A percentile compares a stretch with the other conserved stretches of the same genome.
Evolutionary conservation across 2,113 vertebrate species (phyloP).

Genomic region (Numida meleagris): DNA sequence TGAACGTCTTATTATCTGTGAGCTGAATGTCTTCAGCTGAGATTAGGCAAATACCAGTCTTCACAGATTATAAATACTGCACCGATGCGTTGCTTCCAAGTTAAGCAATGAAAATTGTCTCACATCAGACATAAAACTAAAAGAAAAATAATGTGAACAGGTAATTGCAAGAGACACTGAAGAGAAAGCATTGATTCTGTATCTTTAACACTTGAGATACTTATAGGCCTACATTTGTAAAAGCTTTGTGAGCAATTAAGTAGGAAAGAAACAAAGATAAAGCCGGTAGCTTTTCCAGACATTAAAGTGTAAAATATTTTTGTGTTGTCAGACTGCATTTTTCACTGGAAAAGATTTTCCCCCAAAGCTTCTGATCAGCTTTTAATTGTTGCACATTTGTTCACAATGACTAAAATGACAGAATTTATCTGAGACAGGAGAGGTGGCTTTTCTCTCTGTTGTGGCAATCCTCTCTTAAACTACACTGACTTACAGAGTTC

Average conservation of each 20-base stretch:
- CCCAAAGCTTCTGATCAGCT: neutral
- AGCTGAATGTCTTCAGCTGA: conserved; percentile 1
- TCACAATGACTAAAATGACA: neutral
- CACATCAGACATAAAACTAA: neutral
- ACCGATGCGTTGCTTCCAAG: neutral
- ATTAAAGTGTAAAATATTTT: neutral
- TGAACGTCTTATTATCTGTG: conserved; percentile 17
- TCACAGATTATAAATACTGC: neutral
- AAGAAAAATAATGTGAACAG: neutral
- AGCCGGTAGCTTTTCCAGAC: neutral
- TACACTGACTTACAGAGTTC: neutral
- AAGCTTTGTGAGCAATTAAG: neutral
- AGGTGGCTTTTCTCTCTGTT: neutral
- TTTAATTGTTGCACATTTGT: neutral
- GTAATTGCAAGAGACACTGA: neutral
- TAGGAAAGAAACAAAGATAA: neutral
- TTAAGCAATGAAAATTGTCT: neutral
- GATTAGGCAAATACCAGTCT: neutral
- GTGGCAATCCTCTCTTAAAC: neutral
- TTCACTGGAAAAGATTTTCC: neutral
- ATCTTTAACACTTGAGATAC: neutral
- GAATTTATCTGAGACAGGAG: neutral
- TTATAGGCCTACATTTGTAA: neutral
- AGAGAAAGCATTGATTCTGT: fast-evolving
- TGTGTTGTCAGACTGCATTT: neutral